Evolutionary conservation across 1,140 invertebrate species (phyloP).

Genomic region (Drosophila orosa): DNA sequence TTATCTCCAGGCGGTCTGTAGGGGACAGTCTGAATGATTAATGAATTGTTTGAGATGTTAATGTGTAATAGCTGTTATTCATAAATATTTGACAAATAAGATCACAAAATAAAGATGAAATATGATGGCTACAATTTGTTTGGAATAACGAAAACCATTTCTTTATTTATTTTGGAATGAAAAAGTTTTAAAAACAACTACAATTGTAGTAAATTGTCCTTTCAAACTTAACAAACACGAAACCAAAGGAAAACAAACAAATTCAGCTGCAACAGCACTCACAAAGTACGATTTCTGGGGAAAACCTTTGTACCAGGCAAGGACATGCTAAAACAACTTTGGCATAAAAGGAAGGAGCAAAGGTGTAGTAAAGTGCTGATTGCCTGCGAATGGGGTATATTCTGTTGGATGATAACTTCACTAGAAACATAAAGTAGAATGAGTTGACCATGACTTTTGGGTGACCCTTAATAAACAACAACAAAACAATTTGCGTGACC

Average conservation of each 20-base stretch:
- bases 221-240: neutral
- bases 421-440: neutral
- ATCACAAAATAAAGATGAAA: neutral
- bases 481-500: constrained; percentile 1
- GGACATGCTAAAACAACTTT: constrained; percentile 30
- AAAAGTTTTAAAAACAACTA: neutral
- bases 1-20: neutral
- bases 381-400: neutral
- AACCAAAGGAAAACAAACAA: neutral
- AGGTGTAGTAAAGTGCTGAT: neutral
- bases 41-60: neutral
- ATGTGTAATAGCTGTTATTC: neutral
- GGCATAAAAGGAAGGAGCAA: constrained; percentile 15
- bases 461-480: constrained; percentile 7
- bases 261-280: too few relatives aligned
- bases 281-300: neutral
- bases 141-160: neutral
- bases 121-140: neutral
- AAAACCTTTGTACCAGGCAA: constrained; percentile 14
- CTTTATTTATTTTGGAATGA: neutral
- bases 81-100: constrained; percentile 7
- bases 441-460: constrained; percentile 12
- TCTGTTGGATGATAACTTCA: neutral
- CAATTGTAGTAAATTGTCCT: neutral
- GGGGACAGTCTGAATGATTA: neutral